Evolutionary conservation across 2,888 invertebrate genomes (phyloP).

Genomic region (Galerucella nymphaeae): DNA sequence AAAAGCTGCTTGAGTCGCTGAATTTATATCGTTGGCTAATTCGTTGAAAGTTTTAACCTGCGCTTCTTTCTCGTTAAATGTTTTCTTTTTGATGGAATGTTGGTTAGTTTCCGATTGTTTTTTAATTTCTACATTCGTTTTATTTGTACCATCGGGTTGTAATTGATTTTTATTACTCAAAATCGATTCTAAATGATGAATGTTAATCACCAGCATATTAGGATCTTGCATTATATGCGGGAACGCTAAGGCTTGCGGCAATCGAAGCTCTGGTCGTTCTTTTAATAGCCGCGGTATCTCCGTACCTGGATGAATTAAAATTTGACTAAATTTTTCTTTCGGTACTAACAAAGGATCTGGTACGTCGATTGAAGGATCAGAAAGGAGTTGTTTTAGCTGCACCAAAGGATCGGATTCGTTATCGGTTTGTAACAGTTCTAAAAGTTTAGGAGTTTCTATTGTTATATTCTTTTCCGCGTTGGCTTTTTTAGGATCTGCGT

Average conservation of each 20-base stretch:
- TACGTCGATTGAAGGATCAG: constrained; percentile 76
- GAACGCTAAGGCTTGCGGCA: constrained; percentile 79
- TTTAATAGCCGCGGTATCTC: constrained; percentile 82
- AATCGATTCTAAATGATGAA: constrained; percentile 77
- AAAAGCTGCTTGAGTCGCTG: constrained; percentile 76
- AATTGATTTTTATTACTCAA: constrained; percentile 62
- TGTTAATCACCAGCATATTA: constrained; percentile 80
- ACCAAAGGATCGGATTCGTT: constrained; percentile 67
- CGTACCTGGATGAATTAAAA: constrained; percentile 77
- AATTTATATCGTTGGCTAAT: constrained; percentile 74
- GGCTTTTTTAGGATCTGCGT: constrained; percentile 61
- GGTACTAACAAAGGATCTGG: constrained; percentile 87
- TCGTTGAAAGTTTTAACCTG: constrained; percentile 53
- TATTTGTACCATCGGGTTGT: constrained; percentile 23
- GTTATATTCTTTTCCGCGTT: constrained; percentile 35
- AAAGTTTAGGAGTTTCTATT: constrained; percentile 61
- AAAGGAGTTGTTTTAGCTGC: constrained; percentile 78
- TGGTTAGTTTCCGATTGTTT: constrained; percentile 47
- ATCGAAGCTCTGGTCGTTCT: constrained; percentile 77
- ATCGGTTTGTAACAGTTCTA: constrained; percentile 64
- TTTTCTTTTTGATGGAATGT: constrained; percentile 18
- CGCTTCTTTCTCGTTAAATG: constrained; percentile 28
- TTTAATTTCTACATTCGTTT: constrained; percentile 37
- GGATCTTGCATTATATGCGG: constrained; percentile 81
- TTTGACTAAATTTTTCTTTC: constrained; percentile 77